Percentiles rank a stretch among this genome's conserved stretches.
Conservation (phyloP, 2,797 vertebrate species). For the Pseudochirops corinnae region DNA sequence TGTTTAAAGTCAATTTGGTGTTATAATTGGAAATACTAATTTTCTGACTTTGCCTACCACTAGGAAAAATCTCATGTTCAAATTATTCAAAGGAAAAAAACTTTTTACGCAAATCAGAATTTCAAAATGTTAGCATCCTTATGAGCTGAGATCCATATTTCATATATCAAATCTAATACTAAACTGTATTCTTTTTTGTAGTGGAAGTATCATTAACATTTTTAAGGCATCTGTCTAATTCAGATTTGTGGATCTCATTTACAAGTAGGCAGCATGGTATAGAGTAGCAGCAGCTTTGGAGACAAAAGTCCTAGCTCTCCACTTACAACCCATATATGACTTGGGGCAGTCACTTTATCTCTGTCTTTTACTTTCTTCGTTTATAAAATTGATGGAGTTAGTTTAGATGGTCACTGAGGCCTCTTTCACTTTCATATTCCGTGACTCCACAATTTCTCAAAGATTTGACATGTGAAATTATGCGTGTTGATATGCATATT, state of each 20-base stretch:
- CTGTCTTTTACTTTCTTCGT: background rate
- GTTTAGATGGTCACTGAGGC: background rate
- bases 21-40: constrained; percentile 43
- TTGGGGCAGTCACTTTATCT: background rate
- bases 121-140: background rate
- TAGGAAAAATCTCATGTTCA: constrained; percentile 18
- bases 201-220: constrained; percentile 34
- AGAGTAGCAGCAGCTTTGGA: background rate
- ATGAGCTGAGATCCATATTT: constrained; percentile 19
- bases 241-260: background rate
- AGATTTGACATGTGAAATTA: background rate
- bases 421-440: constrained; percentile 14
- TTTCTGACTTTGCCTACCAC: constrained; percentile 27
- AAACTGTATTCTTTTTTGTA: constrained; percentile 11
- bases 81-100: background rate
- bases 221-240: background rate
- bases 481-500: background rate
- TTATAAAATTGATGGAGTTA: background rate
- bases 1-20: constrained; percentile 45
- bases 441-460: background rate
- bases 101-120: constrained; percentile 2
- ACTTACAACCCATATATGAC: background rate
- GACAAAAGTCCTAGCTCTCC: background rate
- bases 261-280: background rate
- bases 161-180: background rate